Percentiles rank a stretch among this genome's conserved stretches.
These are phyloP conservation scores for Callopanchax toddi DNA, from an alignment of 2,113 vertebrate genomes.

Conservation along the genomic window DNA sequence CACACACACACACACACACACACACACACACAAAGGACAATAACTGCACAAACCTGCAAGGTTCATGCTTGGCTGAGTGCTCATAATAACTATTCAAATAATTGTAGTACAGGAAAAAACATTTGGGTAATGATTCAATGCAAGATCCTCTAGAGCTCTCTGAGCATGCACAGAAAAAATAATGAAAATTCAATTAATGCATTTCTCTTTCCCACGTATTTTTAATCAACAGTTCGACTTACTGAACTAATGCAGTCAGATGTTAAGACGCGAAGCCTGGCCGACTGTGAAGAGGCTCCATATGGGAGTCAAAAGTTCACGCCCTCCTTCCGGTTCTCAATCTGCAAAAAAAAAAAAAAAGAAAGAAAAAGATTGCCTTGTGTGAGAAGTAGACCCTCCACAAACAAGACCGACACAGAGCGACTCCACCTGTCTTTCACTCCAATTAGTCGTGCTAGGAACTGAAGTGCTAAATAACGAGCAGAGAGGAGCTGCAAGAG, in stretches of 20 bases:
- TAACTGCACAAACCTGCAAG: conserved; percentile 31
- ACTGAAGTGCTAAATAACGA: conserved; percentile 82
- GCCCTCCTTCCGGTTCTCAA: conserved; percentile 80
- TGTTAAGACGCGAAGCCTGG: conserved; percentile 31
- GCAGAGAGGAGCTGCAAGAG: conserved; percentile 16
- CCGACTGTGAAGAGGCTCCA: conserved; percentile 33
- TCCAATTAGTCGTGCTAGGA: conserved; percentile 85
- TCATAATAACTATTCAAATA: neutral
- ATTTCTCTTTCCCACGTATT: too few relatives aligned
- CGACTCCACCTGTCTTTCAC: conserved; percentile 83
- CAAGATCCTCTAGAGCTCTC: neutral
- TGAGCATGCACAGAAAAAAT: neutral
- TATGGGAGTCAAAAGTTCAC: conserved; percentile 81
- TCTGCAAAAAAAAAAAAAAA: conserved; percentile 91
- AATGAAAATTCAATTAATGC: neutral
- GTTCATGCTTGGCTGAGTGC: neutral
- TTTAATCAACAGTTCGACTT: conserved; percentile 24
- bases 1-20: conserved; percentile 13
- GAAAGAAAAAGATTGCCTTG: conserved; percentile 85
- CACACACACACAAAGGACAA: conserved; percentile 9
- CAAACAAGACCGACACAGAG: conserved; percentile 88
- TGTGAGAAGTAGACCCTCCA: conserved; percentile 50
- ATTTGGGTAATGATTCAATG: neutral
- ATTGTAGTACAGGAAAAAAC: neutral
- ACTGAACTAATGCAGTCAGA: conserved; percentile 8